These are phyloP conservation scores for Ylistrum balloti DNA, from an alignment of 1,140 invertebrate genomes.

Conservation along the genomic window DNA sequence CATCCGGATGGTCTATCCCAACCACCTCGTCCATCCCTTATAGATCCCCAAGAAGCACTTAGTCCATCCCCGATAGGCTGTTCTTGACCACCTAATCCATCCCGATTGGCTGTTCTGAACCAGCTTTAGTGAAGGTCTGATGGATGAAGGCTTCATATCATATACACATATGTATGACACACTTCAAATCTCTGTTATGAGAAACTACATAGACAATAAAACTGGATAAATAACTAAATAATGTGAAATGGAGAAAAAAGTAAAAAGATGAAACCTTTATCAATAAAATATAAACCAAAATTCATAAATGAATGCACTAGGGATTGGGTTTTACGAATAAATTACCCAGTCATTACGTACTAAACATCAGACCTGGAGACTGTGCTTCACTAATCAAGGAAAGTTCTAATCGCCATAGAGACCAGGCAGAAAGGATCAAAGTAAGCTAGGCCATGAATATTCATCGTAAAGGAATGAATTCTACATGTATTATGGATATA, in stretches of 20 bases:
- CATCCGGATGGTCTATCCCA: too few relatives aligned
- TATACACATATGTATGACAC: not conserved
- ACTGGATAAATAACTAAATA: not conserved
- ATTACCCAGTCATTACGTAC: not conserved
- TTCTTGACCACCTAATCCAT: too few relatives aligned
- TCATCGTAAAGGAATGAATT: not conserved
- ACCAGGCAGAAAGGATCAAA: conserved; percentile 32
- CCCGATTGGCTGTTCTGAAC: too few relatives aligned
- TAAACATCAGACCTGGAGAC: not conserved
- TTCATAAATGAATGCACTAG: not conserved
- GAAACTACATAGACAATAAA: not conserved
- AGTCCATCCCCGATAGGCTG: too few relatives aligned
- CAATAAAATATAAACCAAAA: not conserved
- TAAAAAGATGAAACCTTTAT: not conserved
- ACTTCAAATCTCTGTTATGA: not conserved
- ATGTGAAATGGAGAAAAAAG: not conserved
- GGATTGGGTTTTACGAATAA: not conserved
- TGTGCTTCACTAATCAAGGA: not conserved
- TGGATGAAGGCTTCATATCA: not conserved
- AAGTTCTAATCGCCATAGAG: conserved; percentile 10
- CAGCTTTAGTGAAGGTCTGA: not conserved
- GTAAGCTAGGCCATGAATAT: conserved; percentile 18
- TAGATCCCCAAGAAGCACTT: not conserved
- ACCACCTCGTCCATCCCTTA: not conserved
- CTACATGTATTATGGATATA: not conserved